phyloP scores from a whole-genome alignment of 2,888 invertebrate species.

The Digitonthophagus gazella region DNA sequence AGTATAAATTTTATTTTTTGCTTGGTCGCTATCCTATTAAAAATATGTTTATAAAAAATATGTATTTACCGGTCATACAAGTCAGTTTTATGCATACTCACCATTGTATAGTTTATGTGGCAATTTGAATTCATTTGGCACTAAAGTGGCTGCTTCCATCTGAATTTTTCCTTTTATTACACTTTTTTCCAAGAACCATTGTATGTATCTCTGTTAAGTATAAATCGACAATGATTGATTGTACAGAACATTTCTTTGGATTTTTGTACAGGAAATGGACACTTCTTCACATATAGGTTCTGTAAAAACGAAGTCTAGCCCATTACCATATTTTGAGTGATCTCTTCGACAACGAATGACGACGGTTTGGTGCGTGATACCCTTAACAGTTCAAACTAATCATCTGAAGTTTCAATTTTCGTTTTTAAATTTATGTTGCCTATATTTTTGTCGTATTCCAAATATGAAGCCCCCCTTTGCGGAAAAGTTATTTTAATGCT shows the following conservation, averaged over 20 bases:
- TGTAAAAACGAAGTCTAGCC: not conserved
- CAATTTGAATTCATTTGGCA: not conserved
- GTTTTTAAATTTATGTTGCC: conserved; percentile 27
- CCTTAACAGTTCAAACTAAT: not conserved
- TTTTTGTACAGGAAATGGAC: not conserved
- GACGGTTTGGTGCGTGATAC: not conserved
- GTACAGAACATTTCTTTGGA: not conserved
- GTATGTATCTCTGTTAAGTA: not conserved
- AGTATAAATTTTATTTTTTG: not conserved
- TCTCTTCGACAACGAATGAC: not conserved
- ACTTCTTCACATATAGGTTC: not conserved
- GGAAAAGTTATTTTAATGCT: conserved; percentile 34
- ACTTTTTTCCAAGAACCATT: not conserved
- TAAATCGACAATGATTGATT: not conserved
- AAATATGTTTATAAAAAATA: not conserved
- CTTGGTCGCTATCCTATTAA: not conserved
- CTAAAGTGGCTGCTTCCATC: not conserved
- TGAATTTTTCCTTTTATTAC: not conserved
- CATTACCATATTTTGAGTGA: not conserved
- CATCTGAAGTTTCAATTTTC: not conserved
- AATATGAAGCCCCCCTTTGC: conserved; percentile 33
- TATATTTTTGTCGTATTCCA: conserved; percentile 34
- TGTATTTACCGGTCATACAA: not conserved
- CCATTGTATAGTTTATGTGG: not conserved
- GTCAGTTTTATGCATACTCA: not conserved